phyloP scores from a whole-genome alignment of 2,113 vertebrate species.

The Spea bombifrons region DNA sequence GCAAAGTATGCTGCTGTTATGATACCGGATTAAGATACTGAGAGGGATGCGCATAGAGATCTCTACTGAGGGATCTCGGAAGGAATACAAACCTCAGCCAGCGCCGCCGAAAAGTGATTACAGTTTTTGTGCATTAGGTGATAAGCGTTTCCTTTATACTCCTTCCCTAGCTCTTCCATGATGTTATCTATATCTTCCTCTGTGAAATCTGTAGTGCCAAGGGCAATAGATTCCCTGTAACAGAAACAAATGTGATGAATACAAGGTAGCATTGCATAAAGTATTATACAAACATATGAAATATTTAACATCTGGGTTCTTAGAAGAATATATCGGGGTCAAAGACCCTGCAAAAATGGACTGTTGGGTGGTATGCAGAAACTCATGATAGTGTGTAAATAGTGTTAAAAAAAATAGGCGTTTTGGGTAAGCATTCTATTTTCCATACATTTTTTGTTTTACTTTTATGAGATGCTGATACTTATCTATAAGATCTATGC shows the following conservation, averaged over 20 bases:
- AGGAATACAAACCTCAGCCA: conserved; percentile 73
- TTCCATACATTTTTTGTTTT: too few relatives aligned
- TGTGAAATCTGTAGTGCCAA: conserved; percentile 86
- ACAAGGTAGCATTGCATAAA: too few relatives aligned
- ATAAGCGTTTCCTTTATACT: conserved; percentile 82
- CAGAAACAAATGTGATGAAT: conserved; percentile 32
- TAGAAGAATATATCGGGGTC: too few relatives aligned
- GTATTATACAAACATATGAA: neutral
- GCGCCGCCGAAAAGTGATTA: conserved; percentile 84
- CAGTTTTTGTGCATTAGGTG: conserved; percentile 91
- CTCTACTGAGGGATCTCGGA: neutral
- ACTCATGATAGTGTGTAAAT: too few relatives aligned
- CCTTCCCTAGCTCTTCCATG: conserved; percentile 87
- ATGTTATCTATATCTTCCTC: conserved; percentile 88
- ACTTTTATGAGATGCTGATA: too few relatives aligned
- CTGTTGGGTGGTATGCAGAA: too few relatives aligned
- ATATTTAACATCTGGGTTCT: too few relatives aligned
- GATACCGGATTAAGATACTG: neutral
- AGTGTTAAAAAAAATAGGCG: too few relatives aligned
- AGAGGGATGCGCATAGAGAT: neutral
- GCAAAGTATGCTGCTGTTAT: neutral
- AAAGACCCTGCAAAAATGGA: too few relatives aligned
- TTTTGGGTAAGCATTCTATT: too few relatives aligned
- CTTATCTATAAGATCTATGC: too few relatives aligned
- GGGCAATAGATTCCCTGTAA: conserved; percentile 82